Evolutionary conservation across 2,888 invertebrate genomes (phyloP).

Genomic region (Helleia helle): DNA sequence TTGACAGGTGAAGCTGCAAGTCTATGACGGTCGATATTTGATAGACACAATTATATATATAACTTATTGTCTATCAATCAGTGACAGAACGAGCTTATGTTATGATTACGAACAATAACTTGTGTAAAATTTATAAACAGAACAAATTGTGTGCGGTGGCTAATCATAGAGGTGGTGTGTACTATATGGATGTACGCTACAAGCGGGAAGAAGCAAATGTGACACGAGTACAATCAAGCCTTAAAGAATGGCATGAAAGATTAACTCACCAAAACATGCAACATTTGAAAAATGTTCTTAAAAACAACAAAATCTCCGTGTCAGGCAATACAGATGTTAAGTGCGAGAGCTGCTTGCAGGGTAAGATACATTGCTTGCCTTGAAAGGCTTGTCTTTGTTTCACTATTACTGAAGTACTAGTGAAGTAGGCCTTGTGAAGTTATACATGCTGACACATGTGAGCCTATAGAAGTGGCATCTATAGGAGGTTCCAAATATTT

Average conservation of each 20-base stretch:
- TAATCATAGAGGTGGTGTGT: no score
- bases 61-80: no score
- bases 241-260: background rate
- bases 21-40: no score
- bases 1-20: no score
- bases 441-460: constrained; percentile 21
- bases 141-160: no score
- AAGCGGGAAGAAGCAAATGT: no score
- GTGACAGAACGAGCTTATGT: no score
- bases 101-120: no score
- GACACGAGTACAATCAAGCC: background rate
- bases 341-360: constrained; percentile 10
- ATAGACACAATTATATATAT: background rate
- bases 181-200: no score
- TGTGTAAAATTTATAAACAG: no score
- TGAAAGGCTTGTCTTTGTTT: no score
- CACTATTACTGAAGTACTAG: no score
- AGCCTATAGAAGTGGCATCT: constrained; percentile 21
- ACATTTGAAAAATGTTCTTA: background rate
- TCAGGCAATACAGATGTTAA: background rate
- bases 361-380: constrained; percentile 13
- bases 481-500: constrained; percentile 23
- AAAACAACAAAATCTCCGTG: background rate
- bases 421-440: constrained; percentile 18
- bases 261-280: background rate